Evolutionary conservation across 2,113 vertebrate genomes (phyloP).

Genomic region (Cyanoderma ruficeps): DNA sequence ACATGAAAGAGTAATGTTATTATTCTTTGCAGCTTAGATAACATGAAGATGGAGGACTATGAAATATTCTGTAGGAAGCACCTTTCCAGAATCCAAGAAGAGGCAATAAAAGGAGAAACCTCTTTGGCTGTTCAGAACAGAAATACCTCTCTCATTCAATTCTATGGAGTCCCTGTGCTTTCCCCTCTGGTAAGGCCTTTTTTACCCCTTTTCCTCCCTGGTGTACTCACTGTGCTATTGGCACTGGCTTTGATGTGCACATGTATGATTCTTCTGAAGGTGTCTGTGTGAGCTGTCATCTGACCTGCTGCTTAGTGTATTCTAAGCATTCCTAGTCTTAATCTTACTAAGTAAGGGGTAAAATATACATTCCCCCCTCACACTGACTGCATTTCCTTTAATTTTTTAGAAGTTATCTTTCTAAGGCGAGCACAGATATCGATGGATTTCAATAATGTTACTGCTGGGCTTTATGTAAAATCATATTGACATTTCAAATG

Average conservation of each 20-base stretch:
- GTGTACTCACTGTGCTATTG: not conserved
- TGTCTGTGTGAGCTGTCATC: not conserved
- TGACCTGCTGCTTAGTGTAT: not conserved
- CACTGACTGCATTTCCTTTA: not conserved
- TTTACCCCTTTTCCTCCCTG: not conserved
- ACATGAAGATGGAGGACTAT: slow-evolving; percentile 86
- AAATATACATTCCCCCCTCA: not conserved
- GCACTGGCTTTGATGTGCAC: not conserved
- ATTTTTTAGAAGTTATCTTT: not conserved
- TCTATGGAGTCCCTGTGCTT: slow-evolving; percentile 85
- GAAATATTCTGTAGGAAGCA: slow-evolving; percentile 85
- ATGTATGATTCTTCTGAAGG: not conserved
- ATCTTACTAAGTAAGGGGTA: not conserved
- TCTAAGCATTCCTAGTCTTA: not conserved
- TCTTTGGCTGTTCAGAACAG: slow-evolving; percentile 45
- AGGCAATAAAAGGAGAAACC: slow-evolving; percentile 49
- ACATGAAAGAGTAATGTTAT: not conserved
- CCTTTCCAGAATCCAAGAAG: slow-evolving; percentile 76
- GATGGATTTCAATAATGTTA: not conserved
- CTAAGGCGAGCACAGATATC: not conserved
- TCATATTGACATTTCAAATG: not conserved
- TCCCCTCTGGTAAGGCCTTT: slow-evolving; percentile 84
- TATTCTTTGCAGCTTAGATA: slow-evolving; percentile 10
- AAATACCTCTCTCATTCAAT: slow-evolving; percentile 80
- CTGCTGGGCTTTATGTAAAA: not conserved